Conservation (phyloP, 2,888 invertebrate genomes). For the Polydrusus pterygomalis region DNA sequence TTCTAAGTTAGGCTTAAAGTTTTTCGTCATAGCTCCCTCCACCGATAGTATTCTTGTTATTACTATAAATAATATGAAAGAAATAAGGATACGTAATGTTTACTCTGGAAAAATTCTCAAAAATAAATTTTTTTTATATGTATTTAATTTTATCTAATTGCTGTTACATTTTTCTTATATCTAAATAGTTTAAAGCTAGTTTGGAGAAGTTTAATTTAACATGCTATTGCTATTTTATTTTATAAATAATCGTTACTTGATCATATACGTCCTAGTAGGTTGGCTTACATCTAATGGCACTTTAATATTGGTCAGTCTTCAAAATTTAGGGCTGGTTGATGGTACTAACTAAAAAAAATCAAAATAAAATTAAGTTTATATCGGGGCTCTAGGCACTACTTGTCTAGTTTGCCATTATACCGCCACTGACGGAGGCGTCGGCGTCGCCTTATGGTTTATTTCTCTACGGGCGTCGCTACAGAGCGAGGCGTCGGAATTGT, state of each 20-base stretch:
- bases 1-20: too few relatives aligned
- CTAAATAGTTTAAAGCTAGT: slow-evolving; percentile 1
- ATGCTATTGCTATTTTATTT: slow-evolving; percentile 7
- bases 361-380: neutral
- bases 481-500: too few relatives aligned
- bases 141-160: neutral
- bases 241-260: neutral
- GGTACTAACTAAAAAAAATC: slow-evolving; percentile 12
- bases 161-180: slow-evolving; percentile 3
- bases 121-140: neutral
- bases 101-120: neutral
- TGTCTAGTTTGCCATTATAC: too few relatives aligned
- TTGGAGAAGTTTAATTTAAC: slow-evolving; percentile 2
- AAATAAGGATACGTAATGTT: neutral
- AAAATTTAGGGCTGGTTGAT: neutral
- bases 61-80: too few relatives aligned
- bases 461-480: too few relatives aligned
- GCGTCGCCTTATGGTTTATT: too few relatives aligned
- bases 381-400: too few relatives aligned
- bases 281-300: neutral
- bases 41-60: too few relatives aligned
- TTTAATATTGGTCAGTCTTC: slow-evolving; percentile 13
- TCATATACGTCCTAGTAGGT: neutral
- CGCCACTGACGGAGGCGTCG: too few relatives aligned
- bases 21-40: too few relatives aligned